phyloP scores from a whole-genome alignment of 2,888 invertebrate species.

The Empis livida region DNA sequence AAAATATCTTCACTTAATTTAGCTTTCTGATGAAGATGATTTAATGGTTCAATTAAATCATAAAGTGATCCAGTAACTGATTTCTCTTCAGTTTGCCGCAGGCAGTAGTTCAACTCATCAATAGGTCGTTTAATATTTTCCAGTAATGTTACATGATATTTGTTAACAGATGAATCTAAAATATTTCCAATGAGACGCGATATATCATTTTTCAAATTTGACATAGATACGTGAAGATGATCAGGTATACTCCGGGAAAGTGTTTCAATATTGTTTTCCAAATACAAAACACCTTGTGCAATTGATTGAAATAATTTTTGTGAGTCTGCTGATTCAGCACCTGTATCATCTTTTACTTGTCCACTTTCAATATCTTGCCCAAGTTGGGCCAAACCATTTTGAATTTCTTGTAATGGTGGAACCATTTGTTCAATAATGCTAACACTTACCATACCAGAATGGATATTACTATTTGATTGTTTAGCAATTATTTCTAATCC shows the following conservation, averaged over 20 bases:
- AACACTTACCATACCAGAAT: constrained; percentile 34
- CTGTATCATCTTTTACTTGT: constrained; percentile 25
- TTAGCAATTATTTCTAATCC: constrained; percentile 41
- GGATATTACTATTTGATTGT: constrained; percentile 23
- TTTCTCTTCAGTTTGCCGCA: constrained; percentile 34
- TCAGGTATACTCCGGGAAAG: constrained; percentile 21
- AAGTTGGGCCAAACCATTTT: constrained; percentile 38
- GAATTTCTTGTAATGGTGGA: constrained; percentile 46
- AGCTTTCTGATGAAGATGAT: constrained; percentile 27
- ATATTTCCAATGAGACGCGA: constrained; percentile 45
- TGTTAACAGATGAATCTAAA: constrained; percentile 35
- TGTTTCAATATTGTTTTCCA: constrained; percentile 33
- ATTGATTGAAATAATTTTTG: constrained; percentile 34
- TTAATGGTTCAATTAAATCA: constrained; percentile 31
- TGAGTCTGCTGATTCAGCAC: constrained; percentile 29
- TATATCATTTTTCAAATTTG: constrained; percentile 38
- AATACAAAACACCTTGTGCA: constrained; percentile 33
- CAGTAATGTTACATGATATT: constrained; percentile 34
- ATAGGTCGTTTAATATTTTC: constrained; percentile 40
- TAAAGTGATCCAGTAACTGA: constrained; percentile 30
- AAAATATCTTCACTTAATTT: constrained; percentile 27
- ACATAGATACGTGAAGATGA: constrained; percentile 26
- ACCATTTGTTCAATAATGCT: constrained; percentile 37
- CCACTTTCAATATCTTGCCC: constrained; percentile 36
- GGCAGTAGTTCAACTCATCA: constrained; percentile 37